These are phyloP conservation scores for Eretmochelys imbricata DNA, from an alignment of 2,113 vertebrate genomes.

Conservation along the genomic window DNA sequence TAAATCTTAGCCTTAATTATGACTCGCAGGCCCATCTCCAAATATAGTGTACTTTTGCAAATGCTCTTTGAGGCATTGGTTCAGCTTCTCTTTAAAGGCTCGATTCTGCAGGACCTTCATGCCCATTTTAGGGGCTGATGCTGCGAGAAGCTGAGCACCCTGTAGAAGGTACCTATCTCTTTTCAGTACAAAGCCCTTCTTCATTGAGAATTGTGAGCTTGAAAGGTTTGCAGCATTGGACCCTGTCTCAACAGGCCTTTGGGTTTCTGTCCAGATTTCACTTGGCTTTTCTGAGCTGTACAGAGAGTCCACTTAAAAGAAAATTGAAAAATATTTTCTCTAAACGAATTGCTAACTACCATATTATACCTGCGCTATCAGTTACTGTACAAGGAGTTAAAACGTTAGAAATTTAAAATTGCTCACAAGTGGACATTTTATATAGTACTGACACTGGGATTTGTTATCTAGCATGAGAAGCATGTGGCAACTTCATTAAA, in stretches of 20 bases:
- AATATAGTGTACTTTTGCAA: background rate
- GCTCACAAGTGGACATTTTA: conserved; percentile 46
- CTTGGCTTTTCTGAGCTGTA: conserved; percentile 27
- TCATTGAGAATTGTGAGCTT: background rate
- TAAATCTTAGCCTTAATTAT: background rate
- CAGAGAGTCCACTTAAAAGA: background rate
- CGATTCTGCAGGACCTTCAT: background rate
- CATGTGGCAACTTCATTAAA: background rate
- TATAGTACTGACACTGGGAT: conserved; percentile 2
- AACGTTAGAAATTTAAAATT: conserved; percentile 53
- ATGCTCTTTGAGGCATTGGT: background rate
- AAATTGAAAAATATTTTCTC: conserved; percentile 6
- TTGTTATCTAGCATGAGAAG: conserved; percentile 54
- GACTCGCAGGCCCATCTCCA: background rate
- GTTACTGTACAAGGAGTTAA: conserved; percentile 44
- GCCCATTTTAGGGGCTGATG: background rate
- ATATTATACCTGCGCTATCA: background rate
- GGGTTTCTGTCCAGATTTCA: background rate
- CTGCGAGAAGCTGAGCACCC: background rate
- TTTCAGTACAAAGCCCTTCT: background rate
- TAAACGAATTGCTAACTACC: conserved; percentile 16
- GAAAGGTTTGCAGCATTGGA: accelerated
- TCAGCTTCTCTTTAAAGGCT: background rate
- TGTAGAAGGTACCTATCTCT: background rate
- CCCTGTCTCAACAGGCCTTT: background rate